Evolutionary conservation across 1,140 invertebrate species (phyloP).

Genomic region (Pseudomyrmex pallidus): DNA sequence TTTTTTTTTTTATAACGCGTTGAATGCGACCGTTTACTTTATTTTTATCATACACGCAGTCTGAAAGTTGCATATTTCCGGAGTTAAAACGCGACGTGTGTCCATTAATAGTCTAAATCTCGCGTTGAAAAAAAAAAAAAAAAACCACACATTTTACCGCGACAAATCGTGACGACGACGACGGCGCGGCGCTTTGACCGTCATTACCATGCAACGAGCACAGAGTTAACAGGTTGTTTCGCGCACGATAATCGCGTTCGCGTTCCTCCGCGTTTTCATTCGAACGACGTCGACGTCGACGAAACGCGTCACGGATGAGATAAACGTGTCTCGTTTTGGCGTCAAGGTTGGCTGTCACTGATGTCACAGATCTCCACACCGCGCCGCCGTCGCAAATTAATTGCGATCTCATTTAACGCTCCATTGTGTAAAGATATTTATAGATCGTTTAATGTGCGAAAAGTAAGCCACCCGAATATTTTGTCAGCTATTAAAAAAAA

Average conservation of each 20-base stretch:
- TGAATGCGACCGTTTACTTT: too few relatives aligned
- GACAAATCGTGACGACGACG: conserved; percentile 17
- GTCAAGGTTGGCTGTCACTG: conserved; percentile 26
- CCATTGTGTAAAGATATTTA: neutral
- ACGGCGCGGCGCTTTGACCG: neutral
- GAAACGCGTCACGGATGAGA: conserved; percentile 14
- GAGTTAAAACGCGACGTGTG: neutral
- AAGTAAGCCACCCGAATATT: neutral
- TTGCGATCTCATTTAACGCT: neutral
- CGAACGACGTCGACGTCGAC: neutral
- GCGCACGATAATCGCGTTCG: conserved; percentile 18
- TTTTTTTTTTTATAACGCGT: too few relatives aligned
- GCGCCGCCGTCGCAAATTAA: conserved; percentile 6
- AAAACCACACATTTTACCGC: conserved; percentile 22
- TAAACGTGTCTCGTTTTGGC: conserved; percentile 22
- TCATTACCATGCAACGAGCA: conserved; percentile 22
- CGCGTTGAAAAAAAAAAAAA: neutral
- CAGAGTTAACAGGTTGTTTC: conserved; percentile 46
- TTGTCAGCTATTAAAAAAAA: neutral
- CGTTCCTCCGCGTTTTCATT: neutral
- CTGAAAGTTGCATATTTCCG: neutral
- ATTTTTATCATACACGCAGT: neutral
- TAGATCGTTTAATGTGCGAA: neutral
- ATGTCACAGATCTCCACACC: neutral
- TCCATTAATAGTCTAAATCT: neutral